A percentile compares a stretch with the other conserved stretches of the same genome.
Conservation (phyloP, 2,113 vertebrate genomes). For the Hucho hucho region DNA sequence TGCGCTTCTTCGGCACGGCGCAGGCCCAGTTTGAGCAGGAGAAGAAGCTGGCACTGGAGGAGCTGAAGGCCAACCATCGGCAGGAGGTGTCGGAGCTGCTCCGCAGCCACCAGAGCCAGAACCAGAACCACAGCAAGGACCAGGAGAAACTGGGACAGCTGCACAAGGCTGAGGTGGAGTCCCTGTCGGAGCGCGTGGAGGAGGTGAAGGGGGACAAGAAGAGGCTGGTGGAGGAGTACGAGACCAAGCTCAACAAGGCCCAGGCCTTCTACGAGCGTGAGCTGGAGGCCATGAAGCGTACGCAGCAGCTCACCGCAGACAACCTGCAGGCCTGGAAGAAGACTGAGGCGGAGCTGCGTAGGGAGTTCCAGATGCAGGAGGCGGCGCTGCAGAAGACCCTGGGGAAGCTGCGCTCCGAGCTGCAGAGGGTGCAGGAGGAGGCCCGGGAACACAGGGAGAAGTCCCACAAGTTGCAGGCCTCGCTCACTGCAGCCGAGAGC, state of each 20-base stretch:
- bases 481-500: constrained; percentile 81
- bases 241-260: constrained; percentile 94
- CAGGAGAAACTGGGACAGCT: constrained; percentile 89
- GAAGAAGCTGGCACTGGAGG: constrained; percentile 86
- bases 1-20: constrained; percentile 85
- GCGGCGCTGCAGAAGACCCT: constrained; percentile 84
- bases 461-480: constrained; percentile 87
- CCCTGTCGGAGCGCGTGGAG: constrained; percentile 83
- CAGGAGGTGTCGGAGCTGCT: constrained; percentile 91
- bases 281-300: constrained; percentile 94
- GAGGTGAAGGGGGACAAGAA: constrained; percentile 90
- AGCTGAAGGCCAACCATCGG: constrained; percentile 83
- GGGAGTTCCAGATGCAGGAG: constrained; percentile 95
- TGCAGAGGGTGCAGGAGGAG: constrained; percentile 88
- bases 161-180: constrained; percentile 85
- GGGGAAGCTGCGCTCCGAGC: constrained; percentile 61
- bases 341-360: constrained; percentile 90
- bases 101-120: constrained; percentile 88
- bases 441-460: constrained; percentile 86
- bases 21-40: constrained; percentile 93
- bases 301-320: constrained; percentile 93
- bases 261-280: constrained; percentile 94
- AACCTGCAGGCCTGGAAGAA: constrained; percentile 93
- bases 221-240: constrained; percentile 92
- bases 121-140: constrained; percentile 84